Percentiles rank a stretch among this genome's conserved stretches.
Evolutionary conservation across 2,113 vertebrate genomes (phyloP).

Genomic region (Vulpes ferrilata): DNA sequence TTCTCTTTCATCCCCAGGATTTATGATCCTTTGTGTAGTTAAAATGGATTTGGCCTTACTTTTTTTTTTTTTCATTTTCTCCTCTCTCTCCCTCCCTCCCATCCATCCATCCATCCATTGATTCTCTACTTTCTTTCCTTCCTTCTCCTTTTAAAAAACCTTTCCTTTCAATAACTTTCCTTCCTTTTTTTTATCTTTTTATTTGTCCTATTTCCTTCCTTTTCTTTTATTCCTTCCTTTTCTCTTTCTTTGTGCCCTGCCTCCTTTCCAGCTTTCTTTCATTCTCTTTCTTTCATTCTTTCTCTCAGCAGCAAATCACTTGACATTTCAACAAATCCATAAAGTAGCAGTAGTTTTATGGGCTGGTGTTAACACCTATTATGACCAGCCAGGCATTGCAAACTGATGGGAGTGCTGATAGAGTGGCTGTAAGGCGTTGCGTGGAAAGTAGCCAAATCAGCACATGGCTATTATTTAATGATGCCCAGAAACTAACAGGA

Average conservation of each 20-base stretch:
- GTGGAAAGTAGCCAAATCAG: slow-evolving; percentile 65
- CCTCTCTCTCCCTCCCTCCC: no score
- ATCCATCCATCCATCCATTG: neutral
- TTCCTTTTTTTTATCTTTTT: neutral
- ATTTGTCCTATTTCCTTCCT: neutral
- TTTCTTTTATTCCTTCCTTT: neutral
- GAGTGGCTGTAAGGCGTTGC: neutral
- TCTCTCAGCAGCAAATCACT: slow-evolving; percentile 49
- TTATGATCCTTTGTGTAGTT: neutral
- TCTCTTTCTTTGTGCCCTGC: neutral
- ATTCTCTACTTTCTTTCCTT: neutral
- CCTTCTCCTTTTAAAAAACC: neutral
- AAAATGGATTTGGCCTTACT: neutral
- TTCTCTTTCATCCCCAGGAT: neutral
- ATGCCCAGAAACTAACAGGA: slow-evolving; percentile 60
- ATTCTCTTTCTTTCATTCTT: neutral
- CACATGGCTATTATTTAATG: slow-evolving; percentile 71
- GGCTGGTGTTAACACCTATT: slow-evolving; percentile 65
- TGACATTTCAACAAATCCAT: slow-evolving; percentile 60
- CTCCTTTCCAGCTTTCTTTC: neutral
- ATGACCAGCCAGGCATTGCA: slow-evolving; percentile 46
- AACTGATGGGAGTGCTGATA: slow-evolving; percentile 60
- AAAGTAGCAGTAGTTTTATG: slow-evolving; percentile 66
- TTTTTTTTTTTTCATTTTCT: slow-evolving; percentile 23
- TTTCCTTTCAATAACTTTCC: neutral